Conservation (phyloP, 2,113 vertebrate species). For the Trochalopteron elliotii region DNA sequence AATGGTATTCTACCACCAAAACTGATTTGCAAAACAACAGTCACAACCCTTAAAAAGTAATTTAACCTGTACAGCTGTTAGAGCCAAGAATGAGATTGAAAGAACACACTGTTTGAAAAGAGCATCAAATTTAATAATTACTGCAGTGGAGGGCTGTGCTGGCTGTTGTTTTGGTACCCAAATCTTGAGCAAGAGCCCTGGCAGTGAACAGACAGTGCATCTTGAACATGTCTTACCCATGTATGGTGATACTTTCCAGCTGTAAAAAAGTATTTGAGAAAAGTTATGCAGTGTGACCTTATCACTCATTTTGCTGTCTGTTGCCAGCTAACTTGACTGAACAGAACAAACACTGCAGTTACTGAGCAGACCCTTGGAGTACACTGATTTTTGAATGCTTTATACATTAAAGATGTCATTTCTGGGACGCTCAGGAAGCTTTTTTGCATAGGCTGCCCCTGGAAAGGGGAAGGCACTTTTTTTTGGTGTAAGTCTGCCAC, state of each 20-base stretch:
- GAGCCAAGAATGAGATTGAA: neutral
- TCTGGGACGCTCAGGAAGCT: neutral
- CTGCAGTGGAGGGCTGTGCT: neutral
- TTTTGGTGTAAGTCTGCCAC: neutral
- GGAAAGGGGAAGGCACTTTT: neutral
- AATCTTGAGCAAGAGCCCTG: neutral
- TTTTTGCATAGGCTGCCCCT: neutral
- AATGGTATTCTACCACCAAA: neutral
- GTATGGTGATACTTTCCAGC: slow-evolving; percentile 31
- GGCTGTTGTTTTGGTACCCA: fast-evolving
- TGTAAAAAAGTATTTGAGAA: slow-evolving; percentile 2
- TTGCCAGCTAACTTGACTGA: neutral
- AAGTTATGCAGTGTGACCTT: neutral
- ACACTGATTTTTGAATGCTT: neutral
- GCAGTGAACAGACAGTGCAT: neutral
- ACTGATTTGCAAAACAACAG: neutral
- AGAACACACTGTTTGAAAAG: neutral
- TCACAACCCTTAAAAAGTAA: neutral
- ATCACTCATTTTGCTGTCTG: neutral
- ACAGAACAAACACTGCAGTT: neutral
- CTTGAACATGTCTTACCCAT: neutral
- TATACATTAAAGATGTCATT: neutral
- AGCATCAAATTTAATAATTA: neutral
- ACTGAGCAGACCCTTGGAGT: neutral
- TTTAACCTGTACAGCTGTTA: neutral